Base-by-base conservation (phyloP, 2,113 vertebrate species). In the Girardinichthys multiradiatus region DNA sequence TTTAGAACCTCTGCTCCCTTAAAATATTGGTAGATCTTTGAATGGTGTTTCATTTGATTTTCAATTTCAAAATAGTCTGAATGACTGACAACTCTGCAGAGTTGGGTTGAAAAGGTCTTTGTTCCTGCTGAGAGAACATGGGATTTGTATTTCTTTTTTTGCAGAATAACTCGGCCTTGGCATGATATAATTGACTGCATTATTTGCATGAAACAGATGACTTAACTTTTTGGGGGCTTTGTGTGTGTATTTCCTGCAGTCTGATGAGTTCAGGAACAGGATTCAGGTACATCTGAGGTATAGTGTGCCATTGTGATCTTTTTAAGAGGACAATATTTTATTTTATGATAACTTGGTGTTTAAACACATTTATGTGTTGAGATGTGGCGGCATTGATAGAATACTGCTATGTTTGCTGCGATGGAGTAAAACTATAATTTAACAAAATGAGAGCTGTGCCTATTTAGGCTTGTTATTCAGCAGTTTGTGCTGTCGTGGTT, bases 121-220 rank as follows among this genome's bases (percentile, higher is more conserved):
- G 35, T 28, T 14, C 14, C 35, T 57, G 39, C 42, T 64, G 61
- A 51, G 17, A 11, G 3, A 60, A 28, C 80, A 70, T 77, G 71
- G 81, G 77, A 76, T 73, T 51, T 24, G 7, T 0, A 24, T n/a
- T 54, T 54, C 48, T 3, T 51, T 8, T 51, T 51, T 51, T 24
- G 48, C 28, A n/a, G 29, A 71, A 70, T 42, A 48, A 29, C 60
- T 17, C n/a, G 15, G 6, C n/a, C 24, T 35, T 13, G 69, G 29
- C 30, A 19, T 54, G 66, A 73, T 17, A 19, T 64, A 39, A 11
- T 5, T 15, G 1, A n/a, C 26, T 10, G 14, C 35, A 4, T 10
- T 65, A 70, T 65, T 58, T 51, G 71, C 33, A 6, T 24, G 11
- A n/a, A 65, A 26, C 24, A 51, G 29, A 80, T 60, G n/a, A 42